Percentiles rank a stretch among this genome's conserved stretches.
These are phyloP conservation scores for Hydroisotoma schaefferi DNA, from an alignment of 2,888 invertebrate species.

Conservation along the genomic window DNA sequence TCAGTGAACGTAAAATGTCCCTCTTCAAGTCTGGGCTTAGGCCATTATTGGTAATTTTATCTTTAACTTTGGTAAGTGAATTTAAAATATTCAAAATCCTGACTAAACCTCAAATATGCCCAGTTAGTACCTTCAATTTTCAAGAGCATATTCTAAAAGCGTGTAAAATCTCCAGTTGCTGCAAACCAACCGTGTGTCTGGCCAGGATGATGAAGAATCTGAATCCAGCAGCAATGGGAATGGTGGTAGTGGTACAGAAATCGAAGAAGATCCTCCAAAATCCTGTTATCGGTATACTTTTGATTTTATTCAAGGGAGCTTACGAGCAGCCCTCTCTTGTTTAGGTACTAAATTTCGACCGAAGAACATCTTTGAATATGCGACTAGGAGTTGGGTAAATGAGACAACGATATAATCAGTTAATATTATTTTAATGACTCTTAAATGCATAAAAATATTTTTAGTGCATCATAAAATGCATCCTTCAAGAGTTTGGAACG, in stretches of 20 bases:
- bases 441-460: neutral
- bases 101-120: too few species aligned
- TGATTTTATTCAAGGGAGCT: slow-evolving; percentile 3
- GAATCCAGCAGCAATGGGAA: neutral
- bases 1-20: too few species aligned
- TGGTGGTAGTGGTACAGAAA: slow-evolving; percentile 12
- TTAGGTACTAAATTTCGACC: slow-evolving; percentile 11
- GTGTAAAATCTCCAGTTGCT: too few species aligned
- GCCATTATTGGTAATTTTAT: too few species aligned
- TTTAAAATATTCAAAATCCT: too few species aligned
- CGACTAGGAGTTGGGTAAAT: slow-evolving; percentile 19
- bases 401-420: neutral
- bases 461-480: slow-evolving; percentile 24
- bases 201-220: too few species aligned
- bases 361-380: slow-evolving; percentile 22
- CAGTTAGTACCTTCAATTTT: too few species aligned
- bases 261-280: slow-evolving; percentile 12
- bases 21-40: too few species aligned
- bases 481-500: slow-evolving; percentile 14
- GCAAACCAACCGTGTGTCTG: too few species aligned
- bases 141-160: too few species aligned
- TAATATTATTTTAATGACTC: neutral
- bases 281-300: slow-evolving; percentile 16
- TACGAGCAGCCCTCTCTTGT: slow-evolving; percentile 14
- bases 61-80: too few species aligned